Base-by-base conservation (phyloP, 2,888 invertebrate genomes). In the Drosophila quinaria region DNA sequence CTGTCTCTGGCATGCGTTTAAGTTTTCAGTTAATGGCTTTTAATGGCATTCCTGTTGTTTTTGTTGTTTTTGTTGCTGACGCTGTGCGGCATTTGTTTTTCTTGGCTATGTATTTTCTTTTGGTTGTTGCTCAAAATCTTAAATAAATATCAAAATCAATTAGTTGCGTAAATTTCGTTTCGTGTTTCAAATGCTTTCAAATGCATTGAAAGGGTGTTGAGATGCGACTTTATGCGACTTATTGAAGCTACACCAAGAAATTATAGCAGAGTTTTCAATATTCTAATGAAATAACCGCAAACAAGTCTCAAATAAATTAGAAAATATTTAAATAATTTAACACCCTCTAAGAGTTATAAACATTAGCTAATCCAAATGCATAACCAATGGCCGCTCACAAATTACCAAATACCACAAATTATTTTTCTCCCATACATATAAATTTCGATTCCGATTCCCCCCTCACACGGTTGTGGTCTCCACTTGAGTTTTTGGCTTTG, bases 21-120 rank as follows among this genome's bases (percentile, higher is more conserved):
- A 90, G 90, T 90, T 90, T 90, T 78, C 83, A 90, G 88, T 90
- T 88, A 88, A 88, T 88, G 90, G 90, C 87, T 90, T 90, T 90
- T 90, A 88, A 88, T 88, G 88, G 88, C 81, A 76, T 80, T 81
- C 79, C 80, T 55, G 42, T 64, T 69, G 66, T 55, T 70, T 37
- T 66, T 58, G 17, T 17, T 47, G 19, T n/a, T 61, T 39, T 15
- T 41, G 17, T 17, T 47, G 19, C 35, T 31, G 15, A 19, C n/a
- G 35, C 51, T 37, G 37, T 15, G 51, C 37, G 22, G 51, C 37
- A 65, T 58, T 78, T 69, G 47, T 67, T 71, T 79, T 68, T 61
- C 63, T 44, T 72, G 15, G 59, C 51, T 41, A 3, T 22, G 33
- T 55, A 47, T 50, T 5, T 52, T 25, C 47, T 60, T 61, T 80